Conservation (phyloP, 2,888 invertebrate genomes). For the Beris chalybata region DNA sequence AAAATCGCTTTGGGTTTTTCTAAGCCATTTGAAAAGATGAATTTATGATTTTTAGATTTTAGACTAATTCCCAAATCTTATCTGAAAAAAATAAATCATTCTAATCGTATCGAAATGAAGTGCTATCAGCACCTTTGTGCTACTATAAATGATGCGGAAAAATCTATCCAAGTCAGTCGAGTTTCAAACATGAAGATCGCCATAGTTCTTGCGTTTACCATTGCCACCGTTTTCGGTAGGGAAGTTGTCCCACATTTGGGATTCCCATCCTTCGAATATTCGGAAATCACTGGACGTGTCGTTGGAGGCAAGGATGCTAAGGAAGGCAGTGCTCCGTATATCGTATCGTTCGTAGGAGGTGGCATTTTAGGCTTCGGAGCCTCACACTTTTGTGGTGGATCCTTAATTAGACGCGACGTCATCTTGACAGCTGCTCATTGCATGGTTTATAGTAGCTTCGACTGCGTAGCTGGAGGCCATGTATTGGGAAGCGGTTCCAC, state of each 20-base stretch:
- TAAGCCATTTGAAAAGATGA: too few species aligned
- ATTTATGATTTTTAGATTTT: too few species aligned
- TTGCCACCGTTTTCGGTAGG: conserved; percentile 12
- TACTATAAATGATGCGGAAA: too few species aligned
- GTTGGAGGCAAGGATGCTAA: conserved; percentile 53
- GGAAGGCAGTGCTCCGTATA: conserved; percentile 56
- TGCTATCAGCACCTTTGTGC: too few species aligned
- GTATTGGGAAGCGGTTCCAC: conserved; percentile 28
- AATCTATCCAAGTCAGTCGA: conserved; percentile 3
- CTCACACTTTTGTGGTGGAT: conserved; percentile 57
- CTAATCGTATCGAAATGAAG: too few species aligned
- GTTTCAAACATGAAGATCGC: conserved; percentile 5
- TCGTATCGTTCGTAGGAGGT: conserved; percentile 53
- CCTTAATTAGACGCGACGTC: conserved; percentile 52
- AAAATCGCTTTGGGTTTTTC: too few species aligned
- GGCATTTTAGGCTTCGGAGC: conserved; percentile 36
- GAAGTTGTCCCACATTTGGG: background rate
- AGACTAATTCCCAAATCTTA: too few species aligned
- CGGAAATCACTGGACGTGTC: conserved; percentile 44
- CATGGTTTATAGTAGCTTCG: conserved; percentile 36
- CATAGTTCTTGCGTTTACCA: background rate
- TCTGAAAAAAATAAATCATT: too few species aligned
- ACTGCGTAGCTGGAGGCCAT: conserved; percentile 3
- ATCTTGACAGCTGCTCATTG: conserved; percentile 57
- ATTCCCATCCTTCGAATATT: conserved; percentile 22